Evolutionary conservation across 2,113 vertebrate genomes (phyloP).

Genomic region (Athene cunicularia): DNA sequence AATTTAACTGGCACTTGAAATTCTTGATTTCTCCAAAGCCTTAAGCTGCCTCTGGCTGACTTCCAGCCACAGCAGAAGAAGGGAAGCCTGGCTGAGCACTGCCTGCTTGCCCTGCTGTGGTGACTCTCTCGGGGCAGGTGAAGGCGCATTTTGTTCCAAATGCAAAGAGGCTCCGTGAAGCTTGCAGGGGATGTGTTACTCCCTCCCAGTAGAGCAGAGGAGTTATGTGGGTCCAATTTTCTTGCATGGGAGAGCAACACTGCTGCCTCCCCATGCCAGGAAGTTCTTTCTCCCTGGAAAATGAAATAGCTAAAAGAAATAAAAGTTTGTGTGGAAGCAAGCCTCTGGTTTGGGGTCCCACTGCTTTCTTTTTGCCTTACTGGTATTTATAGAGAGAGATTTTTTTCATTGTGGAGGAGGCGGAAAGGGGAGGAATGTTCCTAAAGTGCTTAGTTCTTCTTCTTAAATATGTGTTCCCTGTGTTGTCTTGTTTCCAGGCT

Average conservation of each 20-base stretch:
- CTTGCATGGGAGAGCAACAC: accelerated
- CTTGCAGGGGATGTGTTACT: neutral
- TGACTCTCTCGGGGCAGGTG: neutral
- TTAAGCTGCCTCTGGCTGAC: neutral
- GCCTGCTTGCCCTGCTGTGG: neutral
- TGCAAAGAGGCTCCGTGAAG: neutral
- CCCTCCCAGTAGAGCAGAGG: neutral
- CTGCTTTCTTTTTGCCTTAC: neutral
- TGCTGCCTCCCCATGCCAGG: neutral
- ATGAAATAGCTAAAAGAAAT: neutral
- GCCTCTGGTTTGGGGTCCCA: neutral
- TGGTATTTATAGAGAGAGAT: neutral
- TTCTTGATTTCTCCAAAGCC: neutral
- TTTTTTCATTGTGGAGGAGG: neutral
- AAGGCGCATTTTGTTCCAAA: neutral
- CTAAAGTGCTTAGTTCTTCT: neutral
- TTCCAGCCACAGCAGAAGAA: neutral
- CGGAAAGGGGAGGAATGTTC: neutral
- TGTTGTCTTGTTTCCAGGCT: neutral
- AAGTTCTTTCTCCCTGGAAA: neutral
- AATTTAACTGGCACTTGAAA: neutral
- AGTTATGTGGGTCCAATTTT: accelerated
- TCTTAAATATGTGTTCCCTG: neutral
- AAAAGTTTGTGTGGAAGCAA: neutral
- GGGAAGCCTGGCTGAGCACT: neutral